Evolutionary conservation across 2,888 invertebrate genomes (phyloP).

Genomic region (Drepana falcataria): DNA sequence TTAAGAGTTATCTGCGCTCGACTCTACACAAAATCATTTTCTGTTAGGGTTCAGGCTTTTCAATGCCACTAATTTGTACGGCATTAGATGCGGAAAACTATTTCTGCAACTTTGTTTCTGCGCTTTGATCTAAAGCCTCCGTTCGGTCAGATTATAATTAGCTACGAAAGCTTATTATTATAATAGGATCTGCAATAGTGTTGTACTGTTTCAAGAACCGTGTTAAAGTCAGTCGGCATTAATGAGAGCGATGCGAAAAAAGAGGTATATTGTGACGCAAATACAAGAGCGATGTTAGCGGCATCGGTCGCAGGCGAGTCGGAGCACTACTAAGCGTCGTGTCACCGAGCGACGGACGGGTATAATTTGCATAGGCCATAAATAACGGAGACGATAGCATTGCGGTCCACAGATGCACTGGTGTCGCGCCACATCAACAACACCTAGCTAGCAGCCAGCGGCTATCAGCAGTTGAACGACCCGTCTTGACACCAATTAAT

Average conservation of each 20-base stretch:
- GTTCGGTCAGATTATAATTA: too few species aligned
- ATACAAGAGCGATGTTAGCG: conserved; percentile 1
- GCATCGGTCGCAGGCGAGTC: conserved; percentile 1
- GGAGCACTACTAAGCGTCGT: conserved; percentile 20
- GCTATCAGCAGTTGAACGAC: conserved; percentile 71
- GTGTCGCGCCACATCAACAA: conserved; percentile 22
- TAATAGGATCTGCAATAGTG: too few species aligned
- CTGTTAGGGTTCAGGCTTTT: too few species aligned
- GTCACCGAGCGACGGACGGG: conserved; percentile 34
- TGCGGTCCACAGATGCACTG: conserved; percentile 40
- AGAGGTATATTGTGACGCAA: neutral
- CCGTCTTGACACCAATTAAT: conserved; percentile 54
- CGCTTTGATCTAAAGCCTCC: too few species aligned
- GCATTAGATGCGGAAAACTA: too few species aligned
- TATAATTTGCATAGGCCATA: conserved; percentile 64
- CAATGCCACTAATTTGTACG: too few species aligned
- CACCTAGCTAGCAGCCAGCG: conserved; percentile 29
- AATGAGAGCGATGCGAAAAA: neutral
- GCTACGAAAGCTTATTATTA: too few species aligned
- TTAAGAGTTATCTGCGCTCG: too few species aligned
- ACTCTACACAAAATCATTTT: too few species aligned
- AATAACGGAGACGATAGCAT: conserved; percentile 61
- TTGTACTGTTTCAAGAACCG: too few species aligned
- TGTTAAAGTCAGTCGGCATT: too few species aligned
- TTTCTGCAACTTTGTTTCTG: too few species aligned